Evolutionary conservation across 2,888 invertebrate species (phyloP), one percentile per base, ranked within the genome.

Genomic region (Gymnoscelis rufifasciata): DNA sequence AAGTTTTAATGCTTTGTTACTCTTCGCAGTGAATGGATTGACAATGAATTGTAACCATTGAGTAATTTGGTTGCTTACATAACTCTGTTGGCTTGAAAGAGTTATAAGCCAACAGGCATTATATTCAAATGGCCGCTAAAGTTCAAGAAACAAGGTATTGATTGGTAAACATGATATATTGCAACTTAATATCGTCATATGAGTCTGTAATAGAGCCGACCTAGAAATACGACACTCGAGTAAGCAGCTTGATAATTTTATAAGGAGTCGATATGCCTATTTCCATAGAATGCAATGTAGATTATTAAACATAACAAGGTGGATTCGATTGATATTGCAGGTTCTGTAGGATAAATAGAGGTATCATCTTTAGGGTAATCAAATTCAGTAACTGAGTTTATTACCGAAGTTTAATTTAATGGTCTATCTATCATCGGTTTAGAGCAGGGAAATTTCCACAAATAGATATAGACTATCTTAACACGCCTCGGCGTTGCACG

Each of bases 121-220:
- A 19, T 33, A 35, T 23, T 35, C 33, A 23, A 23, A 35, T 23
- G 35, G 7, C 19, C 23, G 37, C 37, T 24, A 37, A 37, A 15
- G 37, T 35, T 35, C 19, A 23, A 11, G 15, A 3, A 10, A 30
- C 12, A 39, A 30, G 23, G 19, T 23, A 11, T 39, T 31, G 27
- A 27, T 38, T 38, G 14, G 4, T 35, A 11, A 47, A 43, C 29
- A 35, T 23, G 33, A 43, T 29, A 36, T 36, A 36, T 35, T 41
- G 52, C 12, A 50, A 55, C 31, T 40, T 15, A 40, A 54, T 54
- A 56, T 46, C 6, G 53, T 24, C 38, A 51, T 33, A 29, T 30
- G 38, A 56, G 35, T 27, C 11, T 23, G 24, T 31, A 35, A 14
- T 31, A 44, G 15, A 37, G 26, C 39, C 8, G 27, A 5, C 37